Conservation (phyloP, 2,113 vertebrate genomes). For the Xenopus tropicalis region UCB_Xtro_10.0 CM004451.2:77499001-77499500, state of each 20-base stretch:
- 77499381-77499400: too few species aligned
- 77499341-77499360: neutral
- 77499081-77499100: conserved; percentile 23
- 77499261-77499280: conserved; percentile 18
- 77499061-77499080: conserved; percentile 8
- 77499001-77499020: too few species aligned
- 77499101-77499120: conserved; percentile 15
- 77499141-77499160: neutral
- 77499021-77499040: too few species aligned
- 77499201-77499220: conserved; percentile 16
- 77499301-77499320: neutral
- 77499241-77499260: conserved; percentile 17
- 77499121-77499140: conserved; percentile 7
- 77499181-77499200: conserved; percentile 27
- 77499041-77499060: too few species aligned
- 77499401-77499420: too few species aligned
- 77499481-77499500: too few species aligned
- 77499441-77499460: too few species aligned
- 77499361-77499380: neutral
- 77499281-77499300: conserved; percentile 14
- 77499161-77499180: conserved; percentile 33
- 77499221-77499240: conserved; percentile 32
- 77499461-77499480: too few species aligned
- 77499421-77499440: too few species aligned
- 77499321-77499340: neutral